Evolutionary conservation across 1,140 invertebrate species (phyloP).

Genomic region (Lordiphosa clarofinis): DNA sequence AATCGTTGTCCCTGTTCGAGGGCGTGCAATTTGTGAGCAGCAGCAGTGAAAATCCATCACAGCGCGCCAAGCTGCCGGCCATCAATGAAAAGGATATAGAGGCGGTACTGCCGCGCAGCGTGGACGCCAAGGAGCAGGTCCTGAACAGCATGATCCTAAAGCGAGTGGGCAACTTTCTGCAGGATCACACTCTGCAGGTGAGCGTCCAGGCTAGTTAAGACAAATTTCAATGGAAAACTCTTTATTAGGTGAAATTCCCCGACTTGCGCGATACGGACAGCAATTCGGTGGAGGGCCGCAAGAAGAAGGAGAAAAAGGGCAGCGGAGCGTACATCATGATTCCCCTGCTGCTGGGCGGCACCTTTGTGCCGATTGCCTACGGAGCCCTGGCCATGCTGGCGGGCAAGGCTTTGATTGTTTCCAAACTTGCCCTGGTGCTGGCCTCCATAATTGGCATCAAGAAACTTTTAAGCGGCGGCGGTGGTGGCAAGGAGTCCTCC

Average conservation of each 20-base stretch:
- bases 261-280: slow-evolving; percentile 38
- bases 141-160: slow-evolving; percentile 88
- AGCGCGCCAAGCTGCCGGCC: slow-evolving; percentile 49
- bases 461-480: slow-evolving; percentile 86
- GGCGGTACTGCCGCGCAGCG: slow-evolving; percentile 84
- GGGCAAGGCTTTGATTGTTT: slow-evolving; percentile 90
- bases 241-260: slow-evolving; percentile 60
- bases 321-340: slow-evolving; percentile 86
- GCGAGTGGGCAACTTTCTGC: slow-evolving; percentile 86
- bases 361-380: slow-evolving; percentile 88
- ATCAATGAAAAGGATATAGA: slow-evolving; percentile 83
- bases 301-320: slow-evolving; percentile 84
- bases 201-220: slow-evolving; percentile 12
- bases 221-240: neutral
- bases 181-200: slow-evolving; percentile 88
- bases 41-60: slow-evolving; percentile 69
- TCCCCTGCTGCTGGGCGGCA: slow-evolving; percentile 88
- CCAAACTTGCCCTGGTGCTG: slow-evolving; percentile 89
- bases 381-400: slow-evolving; percentile 89
- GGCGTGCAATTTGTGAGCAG: slow-evolving; percentile 84
- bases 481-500: slow-evolving; percentile 82
- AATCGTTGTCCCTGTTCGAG: slow-evolving; percentile 84
- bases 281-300: slow-evolving; percentile 59
- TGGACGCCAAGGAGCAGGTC: slow-evolving; percentile 86
- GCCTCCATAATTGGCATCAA: slow-evolving; percentile 91